Evolutionary conservation across 2,113 vertebrate genomes (phyloP).

Genomic region (Plecturocebus donacophilus): DNA sequence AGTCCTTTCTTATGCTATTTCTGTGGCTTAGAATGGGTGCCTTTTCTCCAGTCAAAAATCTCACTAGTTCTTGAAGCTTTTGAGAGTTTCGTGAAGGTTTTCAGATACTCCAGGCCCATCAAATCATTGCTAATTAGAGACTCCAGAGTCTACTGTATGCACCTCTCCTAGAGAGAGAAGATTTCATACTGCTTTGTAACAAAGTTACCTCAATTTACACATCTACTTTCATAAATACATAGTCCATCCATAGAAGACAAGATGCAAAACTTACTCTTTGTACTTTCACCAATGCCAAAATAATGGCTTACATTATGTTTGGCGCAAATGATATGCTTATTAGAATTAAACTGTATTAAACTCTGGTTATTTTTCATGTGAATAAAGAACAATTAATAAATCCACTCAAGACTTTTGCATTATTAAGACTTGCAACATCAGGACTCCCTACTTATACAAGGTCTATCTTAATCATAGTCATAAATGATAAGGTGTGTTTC

Average conservation of each 20-base stretch:
- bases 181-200: not conserved
- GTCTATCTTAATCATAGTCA: not conserved
- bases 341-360: conserved; percentile 39
- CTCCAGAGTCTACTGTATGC: accelerated
- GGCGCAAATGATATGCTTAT: not conserved
- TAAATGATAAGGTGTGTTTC: not conserved
- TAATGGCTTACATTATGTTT: not conserved
- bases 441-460: not conserved
- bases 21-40: not conserved
- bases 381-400: conserved; percentile 10
- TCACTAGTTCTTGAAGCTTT: not conserved
- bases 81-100: not conserved
- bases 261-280: not conserved
- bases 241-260: not conserved
- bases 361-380: not conserved
- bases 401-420: not conserved
- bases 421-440: not conserved
- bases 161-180: not conserved
- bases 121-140: not conserved
- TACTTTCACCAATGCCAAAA: not conserved
- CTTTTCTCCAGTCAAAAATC: not conserved
- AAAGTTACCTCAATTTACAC: not conserved
- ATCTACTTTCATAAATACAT: not conserved
- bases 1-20: not conserved
- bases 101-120: not conserved